Evolutionary conservation across 1,140 invertebrate species (phyloP).

Genomic region (Drosophila burlai): DNA sequence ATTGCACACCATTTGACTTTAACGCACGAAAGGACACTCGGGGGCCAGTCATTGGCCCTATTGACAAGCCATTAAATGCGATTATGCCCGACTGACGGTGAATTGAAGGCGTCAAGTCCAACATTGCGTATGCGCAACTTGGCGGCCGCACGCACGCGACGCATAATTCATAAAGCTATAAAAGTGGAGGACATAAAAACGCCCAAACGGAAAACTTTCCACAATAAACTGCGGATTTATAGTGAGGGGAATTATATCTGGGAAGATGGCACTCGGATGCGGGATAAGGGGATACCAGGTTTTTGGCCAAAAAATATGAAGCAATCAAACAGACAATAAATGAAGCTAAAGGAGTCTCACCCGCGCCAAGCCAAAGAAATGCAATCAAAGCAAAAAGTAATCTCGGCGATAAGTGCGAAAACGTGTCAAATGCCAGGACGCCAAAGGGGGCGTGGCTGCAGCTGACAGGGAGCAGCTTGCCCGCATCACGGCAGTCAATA

Average conservation of each 20-base stretch:
- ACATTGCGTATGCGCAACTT: constrained; percentile 72
- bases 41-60: constrained; percentile 30
- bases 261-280: constrained; percentile 5
- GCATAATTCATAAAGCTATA: constrained; percentile 80
- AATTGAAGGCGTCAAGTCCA: constrained; percentile 6
- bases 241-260: constrained; percentile 16
- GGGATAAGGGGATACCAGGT: constrained; percentile 10
- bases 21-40: constrained; percentile 53
- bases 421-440: constrained; percentile 67
- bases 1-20: constrained; percentile 68
- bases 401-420: constrained; percentile 81
- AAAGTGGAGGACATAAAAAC: constrained; percentile 68
- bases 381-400: constrained; percentile 81
- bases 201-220: constrained; percentile 53
- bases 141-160: constrained; percentile 59
- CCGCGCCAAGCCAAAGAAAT: constrained; percentile 47
- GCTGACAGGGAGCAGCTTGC: constrained; percentile 56
- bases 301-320: constrained; percentile 67
- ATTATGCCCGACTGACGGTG: constrained; percentile 34
- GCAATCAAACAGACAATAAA: constrained; percentile 75
- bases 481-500: constrained; percentile 51
- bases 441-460: constrained; percentile 40
- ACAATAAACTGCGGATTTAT: constrained; percentile 59
- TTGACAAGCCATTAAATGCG: constrained; percentile 65
- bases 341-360: constrained; percentile 56